Percentiles rank a stretch among this genome's conserved stretches.
Evolutionary conservation across 2,113 vertebrate species (phyloP).

Genomic region (Pangasianodon hypophthalmus): DNA sequence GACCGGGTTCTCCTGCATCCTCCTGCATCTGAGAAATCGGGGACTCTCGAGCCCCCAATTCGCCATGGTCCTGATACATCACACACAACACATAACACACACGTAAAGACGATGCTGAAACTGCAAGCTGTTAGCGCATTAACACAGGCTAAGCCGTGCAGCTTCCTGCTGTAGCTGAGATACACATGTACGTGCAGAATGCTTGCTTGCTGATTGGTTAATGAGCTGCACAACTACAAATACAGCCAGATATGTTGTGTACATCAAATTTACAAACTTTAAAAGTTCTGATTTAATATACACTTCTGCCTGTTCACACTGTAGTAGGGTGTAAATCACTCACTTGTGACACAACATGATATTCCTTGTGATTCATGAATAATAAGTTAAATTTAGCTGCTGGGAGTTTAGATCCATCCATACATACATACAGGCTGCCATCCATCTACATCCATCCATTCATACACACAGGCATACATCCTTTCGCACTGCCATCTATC

Average conservation of each 20-base stretch:
- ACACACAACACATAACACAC: constrained; percentile 58
- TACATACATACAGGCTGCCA: background rate
- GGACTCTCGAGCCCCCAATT: constrained; percentile 59
- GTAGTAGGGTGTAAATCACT: background rate
- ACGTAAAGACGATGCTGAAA: background rate
- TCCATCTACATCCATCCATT: background rate
- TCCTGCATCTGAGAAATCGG: constrained; percentile 52
- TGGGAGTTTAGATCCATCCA: background rate
- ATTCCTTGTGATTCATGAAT: background rate
- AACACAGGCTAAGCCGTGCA: background rate
- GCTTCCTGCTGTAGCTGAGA: background rate
- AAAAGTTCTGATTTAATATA: background rate
- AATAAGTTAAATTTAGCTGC: background rate
- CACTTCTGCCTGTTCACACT: background rate
- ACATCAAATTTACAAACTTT: background rate
- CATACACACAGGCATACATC: background rate
- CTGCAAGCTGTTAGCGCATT: background rate
- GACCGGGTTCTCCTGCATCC: constrained; percentile 51
- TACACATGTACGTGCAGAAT: background rate
- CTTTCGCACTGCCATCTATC: background rate
- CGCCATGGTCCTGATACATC: constrained; percentile 67
- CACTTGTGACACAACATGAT: background rate
- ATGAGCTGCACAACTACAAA: background rate
- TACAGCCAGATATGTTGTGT: background rate
- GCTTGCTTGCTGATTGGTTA: background rate